phyloP scores from a whole-genome alignment of 2,888 invertebrate species.

The Epirrhoe alternata region DNA sequence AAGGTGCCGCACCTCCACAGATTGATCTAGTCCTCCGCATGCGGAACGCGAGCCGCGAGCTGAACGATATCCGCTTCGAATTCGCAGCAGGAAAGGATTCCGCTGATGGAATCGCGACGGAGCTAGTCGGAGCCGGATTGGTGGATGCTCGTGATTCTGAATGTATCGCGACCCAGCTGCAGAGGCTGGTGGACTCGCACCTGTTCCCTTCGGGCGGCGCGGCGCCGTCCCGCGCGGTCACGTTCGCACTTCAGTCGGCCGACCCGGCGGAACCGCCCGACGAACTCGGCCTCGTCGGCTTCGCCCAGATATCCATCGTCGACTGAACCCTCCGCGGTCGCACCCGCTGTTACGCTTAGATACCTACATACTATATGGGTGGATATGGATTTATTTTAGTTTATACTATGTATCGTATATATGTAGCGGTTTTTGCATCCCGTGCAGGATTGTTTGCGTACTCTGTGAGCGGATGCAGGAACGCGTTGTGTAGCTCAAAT shows the following conservation, averaged over 20 bases:
- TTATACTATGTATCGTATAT: slow-evolving; percentile 48
- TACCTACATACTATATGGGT: slow-evolving; percentile 71
- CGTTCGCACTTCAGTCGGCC: slow-evolving; percentile 92
- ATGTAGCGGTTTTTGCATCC: slow-evolving; percentile 50
- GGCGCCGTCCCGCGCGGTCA: slow-evolving; percentile 88
- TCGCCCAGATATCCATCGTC: slow-evolving; percentile 98
- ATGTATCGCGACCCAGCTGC: slow-evolving; percentile 96
- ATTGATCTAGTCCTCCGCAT: slow-evolving; percentile 95
- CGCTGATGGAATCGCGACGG: slow-evolving; percentile 98
- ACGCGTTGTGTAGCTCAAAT: slow-evolving; percentile 73
- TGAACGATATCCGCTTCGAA: slow-evolving; percentile 99
- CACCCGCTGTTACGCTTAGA: slow-evolving; percentile 54
- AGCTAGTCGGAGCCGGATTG: slow-evolving; percentile 97
- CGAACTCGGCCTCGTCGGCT: slow-evolving; percentile 97
- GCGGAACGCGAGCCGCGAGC: slow-evolving; percentile 95
- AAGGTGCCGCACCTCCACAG: slow-evolving; percentile 75
- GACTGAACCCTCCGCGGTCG: slow-evolving; percentile 84
- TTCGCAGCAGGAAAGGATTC: slow-evolving; percentile 97
- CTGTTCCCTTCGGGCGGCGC: slow-evolving; percentile 77
- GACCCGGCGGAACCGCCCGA: slow-evolving; percentile 90
- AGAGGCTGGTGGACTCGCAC: slow-evolving; percentile 91
- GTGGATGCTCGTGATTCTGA: slow-evolving; percentile 96
- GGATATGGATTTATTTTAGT: slow-evolving; percentile 69
- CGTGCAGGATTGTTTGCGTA: too few relatives aligned
- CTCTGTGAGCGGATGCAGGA: too few relatives aligned